Percentiles rank a stretch among this genome's conserved stretches.
phyloP scores from a whole-genome alignment of 1,140 invertebrate species.

The Charaxes varanes region DNA sequence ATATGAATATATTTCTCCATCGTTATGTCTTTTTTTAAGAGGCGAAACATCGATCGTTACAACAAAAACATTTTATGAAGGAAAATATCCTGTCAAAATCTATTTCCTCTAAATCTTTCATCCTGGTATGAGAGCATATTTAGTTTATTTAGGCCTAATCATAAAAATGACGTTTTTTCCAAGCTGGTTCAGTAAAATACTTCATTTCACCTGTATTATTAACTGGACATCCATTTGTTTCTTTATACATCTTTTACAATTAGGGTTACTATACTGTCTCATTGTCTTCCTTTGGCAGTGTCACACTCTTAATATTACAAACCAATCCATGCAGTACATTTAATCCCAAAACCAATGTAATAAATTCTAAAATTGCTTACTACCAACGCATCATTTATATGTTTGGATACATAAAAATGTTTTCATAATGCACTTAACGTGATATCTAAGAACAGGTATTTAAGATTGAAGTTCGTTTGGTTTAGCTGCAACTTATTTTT shows the following conservation, averaged over 20 bases:
- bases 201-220: background rate
- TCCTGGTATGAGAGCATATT: no score
- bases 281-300: slow-evolving; percentile 22
- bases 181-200: background rate
- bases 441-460: slow-evolving; percentile 1
- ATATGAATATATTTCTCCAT: no score
- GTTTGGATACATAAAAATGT: background rate
- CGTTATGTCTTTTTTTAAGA: no score
- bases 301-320: slow-evolving; percentile 8
- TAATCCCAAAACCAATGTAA: background rate
- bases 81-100: no score
- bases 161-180: slow-evolving; percentile 1
- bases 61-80: no score
- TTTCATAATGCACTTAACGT: background rate
- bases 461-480: slow-evolving; percentile 8
- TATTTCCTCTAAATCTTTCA: no score
- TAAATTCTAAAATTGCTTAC: slow-evolving; percentile 5
- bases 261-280: slow-evolving; percentile 17
- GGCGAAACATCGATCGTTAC: no score
- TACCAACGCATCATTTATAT: background rate
- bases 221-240: background rate
- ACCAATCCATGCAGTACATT: background rate
- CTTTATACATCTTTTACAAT: slow-evolving; percentile 17
- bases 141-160: no score
- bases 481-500: slow-evolving; percentile 1